A percentile compares a stretch with the other conserved stretches of the same genome.
phyloP scores from a whole-genome alignment of 2,113 vertebrate genomes.

The Nicator chloris region DNA sequence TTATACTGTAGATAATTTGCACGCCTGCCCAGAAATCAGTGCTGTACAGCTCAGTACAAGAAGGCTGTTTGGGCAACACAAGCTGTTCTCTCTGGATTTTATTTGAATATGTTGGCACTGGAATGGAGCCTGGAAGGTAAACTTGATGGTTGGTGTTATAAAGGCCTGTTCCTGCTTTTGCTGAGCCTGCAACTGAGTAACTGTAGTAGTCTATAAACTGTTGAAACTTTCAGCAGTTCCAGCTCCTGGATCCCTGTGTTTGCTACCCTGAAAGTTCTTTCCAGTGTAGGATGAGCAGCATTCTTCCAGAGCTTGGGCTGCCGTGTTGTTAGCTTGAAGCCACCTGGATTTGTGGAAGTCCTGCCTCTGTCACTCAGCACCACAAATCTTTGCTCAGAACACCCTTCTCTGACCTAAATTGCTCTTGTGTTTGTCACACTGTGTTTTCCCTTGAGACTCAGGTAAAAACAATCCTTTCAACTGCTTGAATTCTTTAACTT shows the following conservation, averaged over 20 bases:
- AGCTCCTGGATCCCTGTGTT: background rate
- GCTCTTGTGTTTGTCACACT: background rate
- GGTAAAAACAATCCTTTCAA: background rate
- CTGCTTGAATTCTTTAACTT: background rate
- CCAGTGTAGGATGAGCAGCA: background rate
- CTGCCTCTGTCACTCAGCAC: background rate
- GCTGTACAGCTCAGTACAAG: background rate
- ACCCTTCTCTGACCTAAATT: background rate
- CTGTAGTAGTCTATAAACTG: background rate
- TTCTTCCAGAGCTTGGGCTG: background rate
- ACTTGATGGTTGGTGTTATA: background rate
- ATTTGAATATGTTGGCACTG: constrained; percentile 28
- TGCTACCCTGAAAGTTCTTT: background rate
- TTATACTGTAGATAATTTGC: constrained; percentile 3
- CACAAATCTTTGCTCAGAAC: background rate
- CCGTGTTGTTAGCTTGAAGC: background rate
- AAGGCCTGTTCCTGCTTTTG: background rate
- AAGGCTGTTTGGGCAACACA: background rate
- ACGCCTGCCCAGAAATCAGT: background rate
- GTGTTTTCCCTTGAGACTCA: background rate
- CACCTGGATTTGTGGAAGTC: background rate
- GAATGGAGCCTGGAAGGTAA: constrained; percentile 22
- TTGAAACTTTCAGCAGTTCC: background rate
- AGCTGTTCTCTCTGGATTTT: constrained; percentile 29
- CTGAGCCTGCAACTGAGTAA: background rate